phyloP scores from a whole-genome alignment of 2,797 vertebrate genomes.

The Erithacus rubecula region DNA sequence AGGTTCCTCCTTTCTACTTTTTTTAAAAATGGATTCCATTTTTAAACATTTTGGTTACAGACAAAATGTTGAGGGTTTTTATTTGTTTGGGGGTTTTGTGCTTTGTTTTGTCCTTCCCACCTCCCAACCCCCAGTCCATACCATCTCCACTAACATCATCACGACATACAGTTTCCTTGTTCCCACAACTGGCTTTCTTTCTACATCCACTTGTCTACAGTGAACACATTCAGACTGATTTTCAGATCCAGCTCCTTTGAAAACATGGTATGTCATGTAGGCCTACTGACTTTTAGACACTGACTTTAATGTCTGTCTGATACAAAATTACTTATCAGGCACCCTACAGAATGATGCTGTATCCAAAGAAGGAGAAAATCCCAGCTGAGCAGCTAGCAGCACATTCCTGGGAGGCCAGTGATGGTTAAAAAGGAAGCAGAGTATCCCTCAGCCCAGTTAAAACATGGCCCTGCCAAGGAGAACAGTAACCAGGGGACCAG shows the following conservation, averaged over 20 bases:
- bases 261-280: not conserved
- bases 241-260: not conserved
- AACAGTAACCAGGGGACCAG: not conserved
- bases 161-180: not conserved
- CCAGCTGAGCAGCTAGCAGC: not conserved
- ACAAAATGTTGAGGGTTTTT: not conserved
- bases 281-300: not conserved
- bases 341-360: not conserved
- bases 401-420: not conserved
- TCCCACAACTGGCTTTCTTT: not conserved
- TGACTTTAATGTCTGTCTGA: not conserved
- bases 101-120: not conserved
- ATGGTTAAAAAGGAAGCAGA: not conserved
- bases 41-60: not conserved
- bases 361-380: not conserved
- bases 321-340: not conserved
- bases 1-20: not conserved
- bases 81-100: not conserved
- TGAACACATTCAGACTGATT: not conserved
- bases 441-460: not conserved
- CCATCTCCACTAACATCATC: not conserved
- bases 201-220: not conserved
- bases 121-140: accelerated
- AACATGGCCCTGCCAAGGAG: not conserved
- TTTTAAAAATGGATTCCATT: not conserved